Evolutionary conservation across 2,888 invertebrate genomes (phyloP), one percentile per base, ranked within the genome.

Genomic region (Brachypalpus laphriformis): DNA sequence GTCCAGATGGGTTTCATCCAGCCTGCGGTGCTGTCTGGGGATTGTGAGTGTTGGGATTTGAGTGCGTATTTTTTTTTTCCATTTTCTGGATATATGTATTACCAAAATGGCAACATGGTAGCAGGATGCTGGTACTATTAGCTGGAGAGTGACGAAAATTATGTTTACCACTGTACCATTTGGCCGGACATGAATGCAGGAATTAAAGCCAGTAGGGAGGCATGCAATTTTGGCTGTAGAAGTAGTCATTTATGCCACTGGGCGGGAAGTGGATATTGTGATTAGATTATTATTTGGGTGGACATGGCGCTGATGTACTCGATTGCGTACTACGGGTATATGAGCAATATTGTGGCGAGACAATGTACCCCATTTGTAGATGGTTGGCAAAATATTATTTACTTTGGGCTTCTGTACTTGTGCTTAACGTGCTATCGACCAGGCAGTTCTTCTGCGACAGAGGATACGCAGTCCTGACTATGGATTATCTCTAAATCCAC

Each of bases 81-180:
- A 28, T 66, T 78, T 78, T 49, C 34, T 61, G 66, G 59, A 66
- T 59, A 66, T 59, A 77, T 25, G n/a, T n/a, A n/a, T 75, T 77
- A 59, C 82, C 77, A 82, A 82, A 77, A 77, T 68, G 61, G 74
- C 68, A 78, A 83, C 78, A 74, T 42, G 78, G 74, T 78, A 71
- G 31, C 49, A 65, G n/a, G 22, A 31, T 40, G n/a, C n/a, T n/a
- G n/a, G n/a, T n/a, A 22, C 71, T 47, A 47, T 40, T 45, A 18
- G 37, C 28, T 68, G 72, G 57, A 51, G 25, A 74, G 80, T 70
- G 63, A 56, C 31, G 83, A 51, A 76, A 80, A 81, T 85, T 65
- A 81, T 85, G 81, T 76, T 57, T 70, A 85, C 80, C 81, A 71
- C 85, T 61, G 85, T 66, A 71, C 65, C 85, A 85, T 85, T 81